These are phyloP conservation scores for Anoplolepis gracilipes DNA, from an alignment of 1,140 invertebrate species.

Conservation along the genomic window DNA sequence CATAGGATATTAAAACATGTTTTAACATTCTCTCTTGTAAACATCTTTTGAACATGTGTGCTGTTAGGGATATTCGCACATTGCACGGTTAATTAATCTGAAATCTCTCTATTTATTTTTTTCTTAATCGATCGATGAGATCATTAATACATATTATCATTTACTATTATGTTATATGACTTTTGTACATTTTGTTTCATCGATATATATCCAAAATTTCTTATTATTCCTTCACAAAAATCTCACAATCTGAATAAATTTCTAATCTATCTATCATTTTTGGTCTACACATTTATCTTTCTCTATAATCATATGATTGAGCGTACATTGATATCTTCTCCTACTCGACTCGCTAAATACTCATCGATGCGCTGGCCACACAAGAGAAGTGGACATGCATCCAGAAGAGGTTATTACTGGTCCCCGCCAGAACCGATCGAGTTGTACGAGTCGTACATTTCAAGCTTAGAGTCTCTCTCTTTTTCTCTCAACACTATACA, in stretches of 20 bases:
- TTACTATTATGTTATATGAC: too few relatives aligned
- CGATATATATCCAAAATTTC: too few relatives aligned
- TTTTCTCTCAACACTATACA: constrained; percentile 36
- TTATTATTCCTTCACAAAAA: background rate
- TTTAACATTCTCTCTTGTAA: too few relatives aligned
- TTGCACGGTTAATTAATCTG: background rate
- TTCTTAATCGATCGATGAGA: background rate
- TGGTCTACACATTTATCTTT: background rate
- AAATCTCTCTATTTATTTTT: background rate
- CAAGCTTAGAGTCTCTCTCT: constrained; percentile 1
- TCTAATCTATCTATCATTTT: background rate
- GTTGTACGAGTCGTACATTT: constrained; percentile 47
- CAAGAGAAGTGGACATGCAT: constrained; percentile 30
- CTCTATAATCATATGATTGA: background rate
- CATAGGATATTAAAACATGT: too few relatives aligned
- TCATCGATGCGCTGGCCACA: constrained; percentile 23
- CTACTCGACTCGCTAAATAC: constrained; percentile 27
- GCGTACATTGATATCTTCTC: background rate
- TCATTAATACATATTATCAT: background rate
- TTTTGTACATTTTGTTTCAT: background rate
- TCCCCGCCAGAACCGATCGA: constrained; percentile 19
- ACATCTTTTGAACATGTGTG: too few relatives aligned
- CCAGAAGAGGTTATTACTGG: constrained; percentile 42
- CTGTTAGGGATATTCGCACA: background rate
- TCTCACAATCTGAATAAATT: background rate